Percentiles rank a stretch among this genome's conserved stretches.
Conservation (phyloP, 2,888 invertebrate genomes). For the Strigamia transsilvanica region DNA sequence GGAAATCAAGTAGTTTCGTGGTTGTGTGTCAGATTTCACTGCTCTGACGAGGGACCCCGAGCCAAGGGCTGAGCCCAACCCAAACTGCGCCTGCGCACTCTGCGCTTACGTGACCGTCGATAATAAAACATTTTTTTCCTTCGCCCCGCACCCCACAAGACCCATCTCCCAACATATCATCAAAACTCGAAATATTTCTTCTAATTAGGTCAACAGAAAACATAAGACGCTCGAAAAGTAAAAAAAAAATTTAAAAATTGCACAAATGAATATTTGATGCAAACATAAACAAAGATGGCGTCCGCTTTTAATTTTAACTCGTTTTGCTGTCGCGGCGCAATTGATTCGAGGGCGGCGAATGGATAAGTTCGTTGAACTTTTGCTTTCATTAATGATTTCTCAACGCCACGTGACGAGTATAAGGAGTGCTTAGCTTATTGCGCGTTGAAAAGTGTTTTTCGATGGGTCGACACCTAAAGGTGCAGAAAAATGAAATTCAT, state of each 20-base stretch:
- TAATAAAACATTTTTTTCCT: slow-evolving; percentile 1
- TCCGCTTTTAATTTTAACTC: neutral
- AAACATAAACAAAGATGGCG: neutral
- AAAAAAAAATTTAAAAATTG: too few species aligned
- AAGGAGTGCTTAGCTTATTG: too few species aligned
- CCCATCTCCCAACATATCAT: neutral
- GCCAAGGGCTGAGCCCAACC: neutral
- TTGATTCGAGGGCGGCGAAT: neutral
- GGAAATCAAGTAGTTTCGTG: slow-evolving; percentile 10
- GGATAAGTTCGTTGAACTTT: slow-evolving; percentile 17
- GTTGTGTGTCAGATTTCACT: slow-evolving; percentile 15
- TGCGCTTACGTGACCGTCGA: neutral
- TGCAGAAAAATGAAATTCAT: neutral
- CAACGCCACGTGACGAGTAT: too few species aligned
- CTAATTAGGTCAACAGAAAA: slow-evolving; percentile 2
- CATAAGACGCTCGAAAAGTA: neutral
- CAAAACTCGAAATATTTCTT: neutral
- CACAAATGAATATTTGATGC: neutral
- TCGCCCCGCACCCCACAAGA: too few species aligned
- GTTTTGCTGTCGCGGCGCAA: neutral
- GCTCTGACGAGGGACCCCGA: neutral
- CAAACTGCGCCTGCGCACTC: neutral
- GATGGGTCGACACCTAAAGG: neutral
- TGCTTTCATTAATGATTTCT: neutral
- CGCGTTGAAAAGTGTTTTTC: too few species aligned